A percentile compares a stretch with the other conserved stretches of the same genome.
Conservation (phyloP, 2,888 invertebrate species). For the Clanis bilineata region DNA sequence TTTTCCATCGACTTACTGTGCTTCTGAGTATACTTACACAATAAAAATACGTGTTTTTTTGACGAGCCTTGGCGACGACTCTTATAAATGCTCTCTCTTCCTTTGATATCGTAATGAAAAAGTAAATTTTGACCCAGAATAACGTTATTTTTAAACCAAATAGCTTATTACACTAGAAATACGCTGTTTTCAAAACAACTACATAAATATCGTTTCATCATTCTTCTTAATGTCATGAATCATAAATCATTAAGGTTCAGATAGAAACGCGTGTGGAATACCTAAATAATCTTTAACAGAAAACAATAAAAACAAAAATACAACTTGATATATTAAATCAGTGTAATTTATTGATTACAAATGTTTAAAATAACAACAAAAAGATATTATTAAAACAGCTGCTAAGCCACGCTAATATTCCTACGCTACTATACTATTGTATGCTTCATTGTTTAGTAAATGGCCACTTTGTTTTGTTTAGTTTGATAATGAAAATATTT, state of each 20-base stretch:
- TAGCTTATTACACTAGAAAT: too few relatives aligned
- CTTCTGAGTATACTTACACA: not conserved
- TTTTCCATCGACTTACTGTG: conserved; percentile 15
- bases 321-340: too few relatives aligned
- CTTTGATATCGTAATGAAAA: not conserved
- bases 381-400: too few relatives aligned
- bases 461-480: not conserved
- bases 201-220: not conserved
- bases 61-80: not conserved
- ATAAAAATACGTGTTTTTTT: not conserved
- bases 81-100: not conserved
- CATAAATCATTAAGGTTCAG: not conserved
- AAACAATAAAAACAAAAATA: not conserved
- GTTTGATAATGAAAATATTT: too few relatives aligned
- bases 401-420: too few relatives aligned
- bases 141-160: too few relatives aligned
- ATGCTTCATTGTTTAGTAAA: not conserved
- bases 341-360: too few relatives aligned
- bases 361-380: too few relatives aligned
- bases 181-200: not conserved
- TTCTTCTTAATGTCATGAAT: not conserved
- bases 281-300: not conserved
- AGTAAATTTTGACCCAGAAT: not conserved
- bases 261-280: not conserved
- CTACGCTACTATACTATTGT: too few relatives aligned